Conservation (phyloP, 2,797 vertebrate genomes). For the Lithobates pipiens region DNA sequence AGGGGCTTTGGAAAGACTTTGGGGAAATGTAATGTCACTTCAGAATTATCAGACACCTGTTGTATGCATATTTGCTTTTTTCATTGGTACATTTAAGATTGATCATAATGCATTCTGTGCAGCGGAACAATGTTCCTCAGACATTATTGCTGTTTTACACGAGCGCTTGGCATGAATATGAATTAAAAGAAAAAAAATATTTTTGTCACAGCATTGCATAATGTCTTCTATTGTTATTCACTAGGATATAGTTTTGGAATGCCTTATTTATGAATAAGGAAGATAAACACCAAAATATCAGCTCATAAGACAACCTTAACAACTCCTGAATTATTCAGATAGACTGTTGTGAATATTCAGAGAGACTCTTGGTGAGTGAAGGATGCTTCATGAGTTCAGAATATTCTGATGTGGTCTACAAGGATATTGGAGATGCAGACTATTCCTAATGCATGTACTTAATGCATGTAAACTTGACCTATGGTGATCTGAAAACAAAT, state of each 20-base stretch:
- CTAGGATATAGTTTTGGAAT: slow-evolving; percentile 39
- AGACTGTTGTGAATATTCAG: slow-evolving; percentile 55
- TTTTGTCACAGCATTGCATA: slow-evolving; percentile 19
- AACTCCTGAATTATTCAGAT: slow-evolving; percentile 59
- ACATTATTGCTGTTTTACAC: slow-evolving; percentile 16
- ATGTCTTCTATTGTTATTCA: slow-evolving; percentile 38
- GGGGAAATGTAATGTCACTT: background rate
- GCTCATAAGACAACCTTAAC: slow-evolving; percentile 56
- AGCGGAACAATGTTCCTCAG: slow-evolving; percentile 5
- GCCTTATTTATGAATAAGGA: slow-evolving; percentile 44
- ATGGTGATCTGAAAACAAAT: slow-evolving; percentile 56
- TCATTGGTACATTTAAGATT: background rate
- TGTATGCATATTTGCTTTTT: background rate
- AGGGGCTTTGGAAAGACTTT: background rate
- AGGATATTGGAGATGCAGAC: slow-evolving; percentile 44
- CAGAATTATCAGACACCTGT: background rate
- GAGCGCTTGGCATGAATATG: slow-evolving; percentile 19
- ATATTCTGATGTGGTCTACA: slow-evolving; percentile 48
- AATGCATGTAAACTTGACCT: slow-evolving; percentile 60
- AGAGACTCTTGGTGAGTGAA: slow-evolving; percentile 36
- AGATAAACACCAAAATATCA: slow-evolving; percentile 46
- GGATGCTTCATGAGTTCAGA: slow-evolving; percentile 44
- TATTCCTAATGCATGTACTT: slow-evolving; percentile 55
- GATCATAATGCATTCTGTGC: slow-evolving; percentile 13
- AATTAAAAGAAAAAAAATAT: slow-evolving; percentile 28